phyloP scores from a whole-genome alignment of 2,888 invertebrate genomes.

The Coleophora deauratella region DNA sequence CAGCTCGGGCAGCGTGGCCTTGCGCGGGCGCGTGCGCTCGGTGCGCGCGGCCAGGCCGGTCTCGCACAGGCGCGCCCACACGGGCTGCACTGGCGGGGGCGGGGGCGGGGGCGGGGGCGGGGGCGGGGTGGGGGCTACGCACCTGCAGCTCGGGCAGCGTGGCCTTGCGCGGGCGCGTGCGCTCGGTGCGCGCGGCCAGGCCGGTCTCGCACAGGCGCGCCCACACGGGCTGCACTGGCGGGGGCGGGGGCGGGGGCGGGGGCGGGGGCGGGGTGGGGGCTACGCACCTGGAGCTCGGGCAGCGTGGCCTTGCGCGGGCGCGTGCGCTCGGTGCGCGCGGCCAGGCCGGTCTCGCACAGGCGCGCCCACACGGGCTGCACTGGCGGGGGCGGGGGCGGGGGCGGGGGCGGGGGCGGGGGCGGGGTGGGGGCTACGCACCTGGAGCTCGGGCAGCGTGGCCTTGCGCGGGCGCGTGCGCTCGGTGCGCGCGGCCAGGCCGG shows the following conservation, averaged over 20 bases:
- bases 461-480: slow-evolving; percentile 92
- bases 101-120: slow-evolving; percentile 94
- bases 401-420: slow-evolving; percentile 87
- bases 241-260: slow-evolving; percentile 94
- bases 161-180: slow-evolving; percentile 91
- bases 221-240: slow-evolving; percentile 98
- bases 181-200: slow-evolving; percentile 89
- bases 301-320: slow-evolving; percentile 93
- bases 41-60: slow-evolving; percentile 92
- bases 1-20: no score
- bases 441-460: no score
- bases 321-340: slow-evolving; percentile 97
- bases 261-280: slow-evolving; percentile 90
- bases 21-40: slow-evolving; percentile 90
- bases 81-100: slow-evolving; percentile 97
- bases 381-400: slow-evolving; percentile 93
- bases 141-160: no score
- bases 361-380: slow-evolving; percentile 96
- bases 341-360: slow-evolving; percentile 98
- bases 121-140: no score
- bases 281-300: slow-evolving; percentile 88
- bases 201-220: slow-evolving; percentile 94
- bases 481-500: slow-evolving; percentile 90
- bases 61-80: slow-evolving; percentile 96
- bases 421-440: no score